phyloP scores from a whole-genome alignment of 30 jellyfish, hydroid and myxozoan species.

The Calvadosia cruxmelitensis region DNA sequence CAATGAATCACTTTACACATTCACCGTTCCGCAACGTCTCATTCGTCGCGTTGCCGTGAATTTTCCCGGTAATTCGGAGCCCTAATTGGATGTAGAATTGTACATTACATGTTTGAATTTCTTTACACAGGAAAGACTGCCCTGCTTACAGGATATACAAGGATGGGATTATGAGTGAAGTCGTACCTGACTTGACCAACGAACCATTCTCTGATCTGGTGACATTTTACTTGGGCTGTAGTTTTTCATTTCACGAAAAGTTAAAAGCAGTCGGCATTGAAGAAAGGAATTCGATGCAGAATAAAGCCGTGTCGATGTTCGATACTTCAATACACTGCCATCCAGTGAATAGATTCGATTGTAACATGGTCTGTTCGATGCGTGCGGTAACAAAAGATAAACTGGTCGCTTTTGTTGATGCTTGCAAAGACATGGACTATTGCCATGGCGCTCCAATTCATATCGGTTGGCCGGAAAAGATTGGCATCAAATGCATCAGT shows the following conservation, averaged over 20 bases:
- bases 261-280: conserved; percentile 56
- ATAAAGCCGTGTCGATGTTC: conserved; percentile 52
- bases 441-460: conserved; percentile 95
- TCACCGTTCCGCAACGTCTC: no score
- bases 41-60: no score
- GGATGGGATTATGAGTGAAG: conserved; percentile 19
- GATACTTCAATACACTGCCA: conserved; percentile 43
- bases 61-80: no score
- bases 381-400: conserved; percentile 38
- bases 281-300: conserved; percentile 19
- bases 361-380: conserved; percentile 79
- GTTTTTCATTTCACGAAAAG: conserved; percentile 66
- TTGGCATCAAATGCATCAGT: conserved; percentile 47
- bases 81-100: no score
- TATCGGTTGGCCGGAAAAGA: conserved; percentile 58
- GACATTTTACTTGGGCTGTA: conserved; percentile 81
- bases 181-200: conserved; percentile 4
- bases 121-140: no score
- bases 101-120: no score
- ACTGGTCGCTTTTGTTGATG: conserved; percentile 38
- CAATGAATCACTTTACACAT: no score
- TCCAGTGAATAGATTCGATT: conserved; percentile 41
- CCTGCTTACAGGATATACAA: conserved; percentile 45
- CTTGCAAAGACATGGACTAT: conserved; percentile 37
- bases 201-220: conserved; percentile 58